A percentile compares a stretch with the other conserved stretches of the same genome.
Conservation (phyloP, 2,888 invertebrate genomes). For the Scaptomyza parva region DNA sequence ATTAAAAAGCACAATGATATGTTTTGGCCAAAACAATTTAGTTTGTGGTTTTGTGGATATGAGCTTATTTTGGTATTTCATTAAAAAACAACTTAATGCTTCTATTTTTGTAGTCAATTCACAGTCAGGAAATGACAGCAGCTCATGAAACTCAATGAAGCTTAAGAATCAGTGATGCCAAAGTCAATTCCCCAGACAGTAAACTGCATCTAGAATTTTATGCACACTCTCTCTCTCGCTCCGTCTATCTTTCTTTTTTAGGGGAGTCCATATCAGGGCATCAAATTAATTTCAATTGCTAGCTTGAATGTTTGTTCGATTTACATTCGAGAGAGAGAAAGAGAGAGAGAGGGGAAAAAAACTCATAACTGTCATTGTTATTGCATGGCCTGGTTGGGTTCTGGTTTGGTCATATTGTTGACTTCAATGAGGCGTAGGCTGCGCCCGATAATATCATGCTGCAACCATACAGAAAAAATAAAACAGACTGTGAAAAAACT, state of each 20-base stretch:
- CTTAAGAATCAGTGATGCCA: conserved; percentile 10
- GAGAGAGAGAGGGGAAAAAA: conserved; percentile 23
- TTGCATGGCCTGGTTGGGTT: conserved; percentile 39
- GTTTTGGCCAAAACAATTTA: conserved; percentile 15
- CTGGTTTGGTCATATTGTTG: conserved; percentile 57
- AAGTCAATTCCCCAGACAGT: background rate
- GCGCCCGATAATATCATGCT: conserved; percentile 45
- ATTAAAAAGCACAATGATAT: background rate
- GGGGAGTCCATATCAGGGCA: conserved; percentile 9
- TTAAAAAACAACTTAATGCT: conserved; percentile 55
- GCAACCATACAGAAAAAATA: conserved; percentile 37
- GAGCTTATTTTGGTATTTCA: conserved; percentile 52
- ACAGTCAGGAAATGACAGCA: conserved; percentile 16
- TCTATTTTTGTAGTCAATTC: conserved; percentile 21
- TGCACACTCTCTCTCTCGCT: background rate
- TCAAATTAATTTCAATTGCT: conserved; percentile 45
- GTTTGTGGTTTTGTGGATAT: conserved; percentile 33
- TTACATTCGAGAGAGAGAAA: conserved; percentile 1
- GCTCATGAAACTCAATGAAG: conserved; percentile 54
- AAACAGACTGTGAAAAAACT: conserved; percentile 20
- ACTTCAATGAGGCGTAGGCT: conserved; percentile 62
- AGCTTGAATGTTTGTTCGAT: conserved; percentile 13
- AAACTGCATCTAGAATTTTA: conserved; percentile 32
- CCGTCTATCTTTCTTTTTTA: background rate
- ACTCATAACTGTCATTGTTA: conserved; percentile 70